Base-by-base conservation (phyloP, 2,888 invertebrate species). In the Troides oblongomaculatus region DNA sequence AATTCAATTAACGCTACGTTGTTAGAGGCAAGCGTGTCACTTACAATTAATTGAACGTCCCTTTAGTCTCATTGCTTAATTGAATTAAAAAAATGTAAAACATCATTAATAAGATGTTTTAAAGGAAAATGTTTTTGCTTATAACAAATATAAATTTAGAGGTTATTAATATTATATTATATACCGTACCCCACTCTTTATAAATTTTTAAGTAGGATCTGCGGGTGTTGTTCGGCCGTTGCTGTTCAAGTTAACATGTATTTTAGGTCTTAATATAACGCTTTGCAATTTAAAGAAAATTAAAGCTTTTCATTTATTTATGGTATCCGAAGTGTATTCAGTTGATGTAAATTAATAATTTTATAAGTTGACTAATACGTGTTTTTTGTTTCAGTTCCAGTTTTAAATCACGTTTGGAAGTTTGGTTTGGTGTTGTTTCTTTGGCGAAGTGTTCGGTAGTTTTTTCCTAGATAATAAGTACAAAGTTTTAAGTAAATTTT, bases 371-470 rank as follows among this genome's bases (percentile, higher is more conserved):
- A 53, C 53, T 53, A 50, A 14, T 2, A 43, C 43, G 8, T 57
- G 8, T 12, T 23, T 58, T 58, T 58, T 58, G 23, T 58, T 77
- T 87, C 87, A 53, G 84, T 91, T 92, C 75, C 92, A 91, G 91
- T 83, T 81, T 77, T 78, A 72, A 76, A 73, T 74, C 79, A 78
- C 74, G 66, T 81, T 70, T 85, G 86, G 82, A 81, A 85, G 78
- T 82, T 87, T 83, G 75, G 78, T 69, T 74, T 82, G 60, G 78
- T 88, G 70, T 75, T 84, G 71, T 80, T 84, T 76, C 77, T 90
- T 73, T 78, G 89, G 65, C 86, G 85, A 75, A 84, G 77, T 70
- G 81, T 85, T 75, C 91, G 92, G 88, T 92, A 92, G 90, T 89
- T 86, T 75, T 75, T 81, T 39, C 14, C n/a, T 18, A 60, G 58